Evolutionary conservation across 1,140 invertebrate genomes (phyloP).

Genomic region (Lucilia cuprina): DNA sequence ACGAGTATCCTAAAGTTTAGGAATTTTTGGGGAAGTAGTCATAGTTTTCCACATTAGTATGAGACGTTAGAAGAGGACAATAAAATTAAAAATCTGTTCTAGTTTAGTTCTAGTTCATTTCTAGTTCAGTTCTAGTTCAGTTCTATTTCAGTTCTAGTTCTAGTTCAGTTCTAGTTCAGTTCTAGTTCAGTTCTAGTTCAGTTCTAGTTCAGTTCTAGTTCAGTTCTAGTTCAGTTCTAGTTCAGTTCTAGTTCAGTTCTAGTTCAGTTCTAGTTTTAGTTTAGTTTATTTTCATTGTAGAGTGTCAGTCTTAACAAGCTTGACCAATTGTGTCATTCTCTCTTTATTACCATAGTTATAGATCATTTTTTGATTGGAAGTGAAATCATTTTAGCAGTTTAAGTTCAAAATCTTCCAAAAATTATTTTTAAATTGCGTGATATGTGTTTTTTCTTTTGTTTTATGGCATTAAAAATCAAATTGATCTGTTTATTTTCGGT

Average conservation of each 20-base stretch:
- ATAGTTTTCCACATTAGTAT: not conserved
- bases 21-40: not conserved
- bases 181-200: no score
- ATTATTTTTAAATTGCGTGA: not conserved
- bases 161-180: no score
- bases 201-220: no score
- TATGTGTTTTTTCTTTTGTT: not conserved
- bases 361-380: not conserved
- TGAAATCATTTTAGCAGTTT: constrained; percentile 9
- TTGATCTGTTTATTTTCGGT: constrained; percentile 11
- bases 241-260: no score
- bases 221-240: no score
- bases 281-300: no score
- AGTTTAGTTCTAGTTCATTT: no score
- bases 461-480: not conserved
- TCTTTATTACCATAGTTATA: not conserved
- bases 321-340: not conserved
- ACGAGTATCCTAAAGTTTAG: not conserved
- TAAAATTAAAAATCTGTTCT: no score
- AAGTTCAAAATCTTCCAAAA: not conserved
- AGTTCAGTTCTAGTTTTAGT: no score
- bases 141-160: no score
- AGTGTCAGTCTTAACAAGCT: no score
- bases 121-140: no score
- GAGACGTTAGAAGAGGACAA: not conserved